Evolutionary conservation across 2,888 invertebrate genomes (phyloP).

Genomic region (Seira ritae): DNA sequence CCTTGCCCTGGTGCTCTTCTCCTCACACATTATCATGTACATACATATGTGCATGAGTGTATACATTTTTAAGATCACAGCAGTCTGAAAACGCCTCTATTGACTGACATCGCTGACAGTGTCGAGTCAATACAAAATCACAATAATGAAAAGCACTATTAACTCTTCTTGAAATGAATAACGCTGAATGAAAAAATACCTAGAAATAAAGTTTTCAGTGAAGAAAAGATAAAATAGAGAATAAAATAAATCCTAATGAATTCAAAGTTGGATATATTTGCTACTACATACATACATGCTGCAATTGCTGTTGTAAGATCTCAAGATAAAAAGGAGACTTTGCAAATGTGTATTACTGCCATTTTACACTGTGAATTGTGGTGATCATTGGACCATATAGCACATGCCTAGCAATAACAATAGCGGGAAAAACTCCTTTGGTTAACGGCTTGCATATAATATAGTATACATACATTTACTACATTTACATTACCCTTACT

Average conservation of each 20-base stretch:
- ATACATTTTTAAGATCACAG: conserved; percentile 24
- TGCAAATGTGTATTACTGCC: conserved; percentile 11
- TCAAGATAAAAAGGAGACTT: conserved; percentile 15
- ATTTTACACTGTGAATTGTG: conserved; percentile 7
- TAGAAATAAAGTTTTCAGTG: neutral
- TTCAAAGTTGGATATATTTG: neutral
- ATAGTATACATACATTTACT: neutral
- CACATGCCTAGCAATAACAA: conserved; percentile 46
- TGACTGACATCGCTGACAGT: no score
- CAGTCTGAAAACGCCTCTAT: no score
- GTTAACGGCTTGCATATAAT: conserved; percentile 33
- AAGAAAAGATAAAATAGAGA: neutral
- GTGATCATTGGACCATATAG: conserved; percentile 57
- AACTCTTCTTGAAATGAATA: no score
- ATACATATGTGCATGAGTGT: conserved; percentile 30
- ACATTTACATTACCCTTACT: neutral
- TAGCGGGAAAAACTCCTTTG: conserved; percentile 41
- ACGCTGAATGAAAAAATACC: no score
- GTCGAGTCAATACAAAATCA: neutral
- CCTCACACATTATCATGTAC: no score
- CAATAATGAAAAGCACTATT: no score
- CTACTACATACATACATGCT: neutral
- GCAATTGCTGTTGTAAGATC: conserved; percentile 1
- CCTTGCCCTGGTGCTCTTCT: no score
- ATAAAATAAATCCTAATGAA: conserved; percentile 23